Conservation (phyloP, 2,888 invertebrate genomes). For the Catonia carolina region DNA sequence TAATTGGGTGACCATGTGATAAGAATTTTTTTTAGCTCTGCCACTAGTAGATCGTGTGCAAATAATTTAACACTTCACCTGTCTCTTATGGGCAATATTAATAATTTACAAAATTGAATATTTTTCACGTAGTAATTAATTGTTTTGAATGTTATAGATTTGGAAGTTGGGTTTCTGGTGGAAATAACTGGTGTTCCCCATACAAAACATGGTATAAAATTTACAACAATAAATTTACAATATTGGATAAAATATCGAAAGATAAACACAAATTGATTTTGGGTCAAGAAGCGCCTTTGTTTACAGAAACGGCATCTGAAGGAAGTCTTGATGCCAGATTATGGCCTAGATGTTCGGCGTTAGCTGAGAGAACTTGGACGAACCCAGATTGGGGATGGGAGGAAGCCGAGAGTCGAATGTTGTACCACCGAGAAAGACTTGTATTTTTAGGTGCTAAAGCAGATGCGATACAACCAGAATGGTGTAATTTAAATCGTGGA, state of each 20-base stretch:
- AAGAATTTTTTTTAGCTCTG: too few species aligned
- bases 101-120: too few species aligned
- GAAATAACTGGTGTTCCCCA: slow-evolving; percentile 88
- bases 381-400: slow-evolving; percentile 59
- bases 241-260: slow-evolving; percentile 28
- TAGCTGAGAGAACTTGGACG: too few species aligned
- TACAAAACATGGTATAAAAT: slow-evolving; percentile 86
- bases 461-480: slow-evolving; percentile 72
- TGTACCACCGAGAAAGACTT: slow-evolving; percentile 64
- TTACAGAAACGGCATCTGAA: slow-evolving; percentile 65
- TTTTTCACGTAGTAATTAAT: too few species aligned
- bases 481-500: slow-evolving; percentile 78
- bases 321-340: slow-evolving; percentile 45
- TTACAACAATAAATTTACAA: slow-evolving; percentile 61
- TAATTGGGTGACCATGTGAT: too few species aligned
- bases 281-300: slow-evolving; percentile 64
- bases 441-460: slow-evolving; percentile 61
- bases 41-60: too few species aligned
- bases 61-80: too few species aligned
- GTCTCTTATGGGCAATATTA: too few species aligned
- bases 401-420: slow-evolving; percentile 63
- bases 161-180: slow-evolving; percentile 71
- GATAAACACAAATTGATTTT: slow-evolving; percentile 39
- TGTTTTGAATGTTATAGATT: too few species aligned
- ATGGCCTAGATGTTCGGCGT: too few species aligned